phyloP scores from a whole-genome alignment of 2,888 invertebrate genomes.

The Clitarchus hookeri region DNA sequence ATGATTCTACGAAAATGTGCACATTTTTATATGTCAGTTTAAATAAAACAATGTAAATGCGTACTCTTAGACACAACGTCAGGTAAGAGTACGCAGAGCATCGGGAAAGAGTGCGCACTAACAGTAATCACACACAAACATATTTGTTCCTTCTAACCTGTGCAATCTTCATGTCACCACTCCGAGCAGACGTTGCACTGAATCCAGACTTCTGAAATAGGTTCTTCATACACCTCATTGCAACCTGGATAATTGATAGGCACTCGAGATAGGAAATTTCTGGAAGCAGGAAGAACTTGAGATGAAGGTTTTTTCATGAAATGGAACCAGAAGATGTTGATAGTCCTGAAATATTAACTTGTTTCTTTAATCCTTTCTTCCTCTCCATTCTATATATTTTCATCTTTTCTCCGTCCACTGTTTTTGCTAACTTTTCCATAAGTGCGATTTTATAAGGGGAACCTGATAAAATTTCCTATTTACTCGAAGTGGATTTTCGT shows the following conservation, averaged over 20 bases:
- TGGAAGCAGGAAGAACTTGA: not conserved
- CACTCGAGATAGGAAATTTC: not conserved
- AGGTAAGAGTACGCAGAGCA: not conserved
- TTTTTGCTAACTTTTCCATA: too few species aligned
- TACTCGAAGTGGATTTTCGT: too few species aligned
- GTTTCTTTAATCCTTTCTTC: not conserved
- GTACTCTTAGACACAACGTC: too few species aligned
- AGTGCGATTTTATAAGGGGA: slow-evolving; percentile 5
- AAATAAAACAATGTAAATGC: too few species aligned
- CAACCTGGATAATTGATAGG: not conserved
- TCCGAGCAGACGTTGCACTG: too few species aligned
- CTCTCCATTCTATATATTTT: not conserved
- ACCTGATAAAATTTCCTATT: not conserved
- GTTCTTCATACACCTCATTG: not conserved
- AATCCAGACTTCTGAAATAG: too few species aligned
- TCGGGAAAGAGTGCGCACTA: not conserved
- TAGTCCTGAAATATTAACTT: not conserved
- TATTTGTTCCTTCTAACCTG: slow-evolving; percentile 1
- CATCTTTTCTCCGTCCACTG: too few species aligned
- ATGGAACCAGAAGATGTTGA: not conserved
- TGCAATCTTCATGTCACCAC: too few species aligned
- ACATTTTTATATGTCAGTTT: not conserved
- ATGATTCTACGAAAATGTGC: not conserved
- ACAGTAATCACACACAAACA: not conserved
- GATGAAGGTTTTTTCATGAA: not conserved